Percentiles rank a stretch among this genome's conserved stretches.
These are phyloP conservation scores for Sympetrum striolatum DNA, from an alignment of 2,888 invertebrate species.

Conservation along the genomic window DNA sequence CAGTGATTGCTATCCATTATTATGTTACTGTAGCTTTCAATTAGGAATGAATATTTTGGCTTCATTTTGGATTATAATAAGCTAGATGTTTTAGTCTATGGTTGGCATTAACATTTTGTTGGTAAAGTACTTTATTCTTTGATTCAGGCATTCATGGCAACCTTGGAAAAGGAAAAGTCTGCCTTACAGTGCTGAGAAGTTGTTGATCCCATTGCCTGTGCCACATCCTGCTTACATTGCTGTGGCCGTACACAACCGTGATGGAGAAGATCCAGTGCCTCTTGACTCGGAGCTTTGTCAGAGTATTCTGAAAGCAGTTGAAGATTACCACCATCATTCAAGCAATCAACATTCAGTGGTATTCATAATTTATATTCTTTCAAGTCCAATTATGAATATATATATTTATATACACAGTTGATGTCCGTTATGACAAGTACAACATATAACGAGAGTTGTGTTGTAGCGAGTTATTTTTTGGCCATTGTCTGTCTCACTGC, in stretches of 20 bases:
- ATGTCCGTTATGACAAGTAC: no score
- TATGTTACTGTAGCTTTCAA: no score
- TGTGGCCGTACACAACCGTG: conserved; percentile 85
- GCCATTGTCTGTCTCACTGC: no score
- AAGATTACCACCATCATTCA: conserved; percentile 70
- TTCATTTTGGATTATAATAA: no score
- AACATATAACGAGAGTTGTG: no score
- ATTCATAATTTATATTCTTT: not conserved
- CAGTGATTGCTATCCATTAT: no score
- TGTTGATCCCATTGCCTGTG: conserved; percentile 84
- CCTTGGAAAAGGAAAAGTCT: conserved; percentile 71
- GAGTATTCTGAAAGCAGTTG: conserved; percentile 78
- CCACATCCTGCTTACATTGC: conserved; percentile 90
- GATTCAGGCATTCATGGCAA: conserved; percentile 61
- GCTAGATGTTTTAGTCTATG: no score
- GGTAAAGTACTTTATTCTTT: not conserved
- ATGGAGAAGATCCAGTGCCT: conserved; percentile 86
- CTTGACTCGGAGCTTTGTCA: conserved; percentile 84
- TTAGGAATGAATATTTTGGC: no score
- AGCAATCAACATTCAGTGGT: conserved; percentile 12
- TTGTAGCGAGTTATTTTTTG: no score
- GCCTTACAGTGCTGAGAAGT: conserved; percentile 71
- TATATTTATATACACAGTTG: no score
- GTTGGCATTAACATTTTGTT: no score
- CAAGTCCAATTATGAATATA: no score